A percentile compares a stretch with the other conserved stretches of the same genome.
Evolutionary conservation across 1,140 invertebrate genomes (phyloP).

Genomic region (Ostrea denselamellosa): DNA sequence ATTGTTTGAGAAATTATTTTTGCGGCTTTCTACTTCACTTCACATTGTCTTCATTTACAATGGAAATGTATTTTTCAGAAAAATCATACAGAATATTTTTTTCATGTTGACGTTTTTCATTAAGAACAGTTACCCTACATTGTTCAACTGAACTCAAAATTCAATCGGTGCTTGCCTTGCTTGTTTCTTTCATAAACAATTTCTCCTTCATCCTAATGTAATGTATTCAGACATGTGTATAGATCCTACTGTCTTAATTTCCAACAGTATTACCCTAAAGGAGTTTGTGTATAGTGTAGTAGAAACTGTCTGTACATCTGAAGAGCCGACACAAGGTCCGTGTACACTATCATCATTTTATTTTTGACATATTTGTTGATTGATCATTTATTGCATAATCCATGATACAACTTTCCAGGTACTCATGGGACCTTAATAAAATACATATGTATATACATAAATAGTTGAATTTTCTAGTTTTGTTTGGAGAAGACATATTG

Average conservation of each 20-base stretch:
- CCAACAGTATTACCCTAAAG: conserved; percentile 11
- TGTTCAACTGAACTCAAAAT: background rate
- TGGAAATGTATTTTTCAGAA: background rate
- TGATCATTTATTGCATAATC: conserved; percentile 4
- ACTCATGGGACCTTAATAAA: conserved; percentile 28
- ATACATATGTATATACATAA: background rate
- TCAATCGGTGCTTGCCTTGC: background rate
- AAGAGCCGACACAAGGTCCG: background rate
- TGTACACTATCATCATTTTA: background rate
- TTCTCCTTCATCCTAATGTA: too few relatives aligned
- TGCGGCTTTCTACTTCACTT: background rate
- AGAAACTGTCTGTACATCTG: background rate
- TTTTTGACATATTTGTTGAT: background rate
- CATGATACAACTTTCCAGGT: conserved; percentile 1
- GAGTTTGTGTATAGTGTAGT: background rate
- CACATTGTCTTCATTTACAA: background rate
- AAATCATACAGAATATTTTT: background rate
- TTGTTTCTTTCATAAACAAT: background rate
- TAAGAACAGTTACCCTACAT: background rate
- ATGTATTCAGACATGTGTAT: too few relatives aligned
- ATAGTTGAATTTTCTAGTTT: too few relatives aligned
- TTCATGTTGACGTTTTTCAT: background rate
- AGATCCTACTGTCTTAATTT: background rate
- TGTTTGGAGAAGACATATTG: too few relatives aligned
- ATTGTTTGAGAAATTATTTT: background rate